Percentiles rank a stretch among this genome's conserved stretches.
Evolutionary conservation across 2,888 invertebrate species (phyloP).

Genomic region (Amiota minor): DNA sequence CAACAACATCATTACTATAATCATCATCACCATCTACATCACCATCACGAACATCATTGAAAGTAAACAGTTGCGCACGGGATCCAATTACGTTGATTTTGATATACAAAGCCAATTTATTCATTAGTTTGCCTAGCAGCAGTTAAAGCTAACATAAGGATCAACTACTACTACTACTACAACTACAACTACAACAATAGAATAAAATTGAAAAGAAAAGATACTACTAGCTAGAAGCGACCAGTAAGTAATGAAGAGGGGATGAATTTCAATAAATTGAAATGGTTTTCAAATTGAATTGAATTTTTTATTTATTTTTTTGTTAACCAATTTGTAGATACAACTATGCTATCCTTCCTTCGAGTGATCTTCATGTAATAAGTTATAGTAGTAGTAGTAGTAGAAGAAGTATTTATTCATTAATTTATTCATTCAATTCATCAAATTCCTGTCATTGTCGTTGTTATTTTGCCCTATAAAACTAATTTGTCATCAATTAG

Average conservation of each 20-base stretch:
- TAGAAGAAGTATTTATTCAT: background rate
- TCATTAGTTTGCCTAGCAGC: constrained; percentile 13
- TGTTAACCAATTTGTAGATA: constrained; percentile 5
- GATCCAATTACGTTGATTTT: constrained; percentile 56
- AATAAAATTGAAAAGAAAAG: background rate
- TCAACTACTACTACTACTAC: constrained; percentile 10
- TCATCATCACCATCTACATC: no score
- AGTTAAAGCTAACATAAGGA: constrained; percentile 48
- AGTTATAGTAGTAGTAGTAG: no score
- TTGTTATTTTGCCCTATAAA: constrained; percentile 45
- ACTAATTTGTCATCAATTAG: constrained; percentile 68
- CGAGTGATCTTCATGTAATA: background rate
- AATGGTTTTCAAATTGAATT: constrained; percentile 18
- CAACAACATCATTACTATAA: background rate
- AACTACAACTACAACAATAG: constrained; percentile 30
- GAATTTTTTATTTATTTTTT: background rate
- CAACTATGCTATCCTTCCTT: constrained; percentile 31
- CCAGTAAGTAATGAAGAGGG: constrained; percentile 31
- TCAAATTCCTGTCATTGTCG: constrained; percentile 12
- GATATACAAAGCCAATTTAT: constrained; percentile 52
- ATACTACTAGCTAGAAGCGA: background rate
- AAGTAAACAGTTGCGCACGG: constrained; percentile 61
- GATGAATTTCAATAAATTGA: constrained; percentile 30
- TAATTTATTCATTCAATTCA: constrained; percentile 14
- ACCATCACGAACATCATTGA: constrained; percentile 24